Base-by-base conservation (phyloP, 2,113 vertebrate genomes). In the Heloderma charlesbogerti region DNA sequence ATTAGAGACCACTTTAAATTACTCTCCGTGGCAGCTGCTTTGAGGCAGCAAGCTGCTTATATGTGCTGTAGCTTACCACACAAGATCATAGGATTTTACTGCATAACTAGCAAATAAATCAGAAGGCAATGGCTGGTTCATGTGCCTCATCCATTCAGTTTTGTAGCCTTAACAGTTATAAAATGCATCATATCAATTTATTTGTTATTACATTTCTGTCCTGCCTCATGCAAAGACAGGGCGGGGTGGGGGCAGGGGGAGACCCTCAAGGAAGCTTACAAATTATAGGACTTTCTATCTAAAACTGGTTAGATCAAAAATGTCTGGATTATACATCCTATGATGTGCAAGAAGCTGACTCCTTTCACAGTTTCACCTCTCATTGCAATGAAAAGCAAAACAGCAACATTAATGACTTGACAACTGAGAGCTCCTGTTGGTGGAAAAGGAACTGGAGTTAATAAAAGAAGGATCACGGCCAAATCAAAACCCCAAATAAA, bases 401-500 rank as follows among this genome's bases (percentile, higher is more conserved):
- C 40, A 25, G 82, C 1, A 40, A 88, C 75, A 71, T 84, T 84
- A 74, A 75, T 66, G 31, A 74, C 66, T 66, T 57, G 0, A 0
- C 22, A 90, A 74, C 40, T 90, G 9, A 88, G 66, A 7, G 43
- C 34, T 78, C 40, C 6, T 0, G 82, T 88, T 79, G 4, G 48
- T 71, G 22, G 29, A 82, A 57, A 60, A 48, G 20, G 86, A 72
- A 75, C 18, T 0, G 34, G 29, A 72, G 51, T 57, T 60, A 90
- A 84, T 5, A 84, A 91, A 82, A 57, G n/a, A 89, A 1, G 48
- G 85, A 83, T 83, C 40, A 31, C 40, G 7, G 13, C 25, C 86
- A 86, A 43, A 74, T 88, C 6, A 79, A 45, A 87, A 77, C 22
- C n/a, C 51, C 31, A 89, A 80, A 79, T 90, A 86, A 86, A 40